A percentile compares a stretch with the other conserved stretches of the same genome.
Conservation (phyloP, 2,113 vertebrate species). For the Geococcyx californianus region DNA sequence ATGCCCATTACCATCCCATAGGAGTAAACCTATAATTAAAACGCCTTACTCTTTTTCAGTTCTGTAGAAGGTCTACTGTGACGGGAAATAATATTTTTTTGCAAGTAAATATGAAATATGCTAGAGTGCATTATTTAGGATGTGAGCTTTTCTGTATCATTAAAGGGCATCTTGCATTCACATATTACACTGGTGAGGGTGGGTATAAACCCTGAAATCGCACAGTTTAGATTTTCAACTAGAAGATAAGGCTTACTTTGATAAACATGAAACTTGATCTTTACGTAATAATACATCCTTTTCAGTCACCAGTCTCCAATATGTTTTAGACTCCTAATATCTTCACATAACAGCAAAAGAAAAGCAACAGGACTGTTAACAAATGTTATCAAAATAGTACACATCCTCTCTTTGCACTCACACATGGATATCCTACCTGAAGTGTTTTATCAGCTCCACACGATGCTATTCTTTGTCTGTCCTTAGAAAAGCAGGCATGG, state of each 20-base stretch:
- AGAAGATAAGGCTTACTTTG: neutral
- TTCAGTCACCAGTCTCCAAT: neutral
- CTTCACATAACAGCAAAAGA: neutral
- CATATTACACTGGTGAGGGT: accelerated
- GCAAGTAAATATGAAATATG: neutral
- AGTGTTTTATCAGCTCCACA: conserved; percentile 90
- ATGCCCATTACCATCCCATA: neutral
- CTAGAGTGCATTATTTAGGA: neutral
- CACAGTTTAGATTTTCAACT: neutral
- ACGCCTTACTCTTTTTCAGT: neutral
- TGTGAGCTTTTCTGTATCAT: neutral
- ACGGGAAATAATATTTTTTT: neutral
- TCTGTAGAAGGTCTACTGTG: neutral
- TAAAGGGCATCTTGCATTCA: neutral
- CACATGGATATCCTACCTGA: conserved; percentile 76
- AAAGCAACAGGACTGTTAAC: neutral
- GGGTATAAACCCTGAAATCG: neutral
- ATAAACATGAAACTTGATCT: neutral
- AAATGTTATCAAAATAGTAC: neutral
- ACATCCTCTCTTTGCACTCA: neutral
- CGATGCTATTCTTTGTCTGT: conserved; percentile 89
- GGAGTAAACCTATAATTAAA: neutral
- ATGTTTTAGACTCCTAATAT: neutral
- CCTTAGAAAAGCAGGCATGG: conserved; percentile 91
- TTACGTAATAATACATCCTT: neutral